Base-by-base conservation (phyloP, 2,888 invertebrate genomes). In the Malthinus seriepunctatus region DNA sequence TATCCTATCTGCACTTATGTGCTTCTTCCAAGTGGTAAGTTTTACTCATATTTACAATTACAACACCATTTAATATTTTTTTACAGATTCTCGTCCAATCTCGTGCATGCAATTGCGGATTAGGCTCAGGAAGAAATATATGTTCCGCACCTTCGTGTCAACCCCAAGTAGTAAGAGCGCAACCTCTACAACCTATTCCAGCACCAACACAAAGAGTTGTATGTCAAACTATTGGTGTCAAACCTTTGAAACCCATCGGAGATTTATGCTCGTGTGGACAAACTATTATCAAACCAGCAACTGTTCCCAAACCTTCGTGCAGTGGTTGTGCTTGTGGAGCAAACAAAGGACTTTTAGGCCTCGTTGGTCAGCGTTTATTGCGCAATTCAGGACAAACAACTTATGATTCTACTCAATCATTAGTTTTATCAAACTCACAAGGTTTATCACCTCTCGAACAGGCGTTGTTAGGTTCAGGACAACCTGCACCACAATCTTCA, bases 211-310 rank as follows among this genome's bases (percentile, higher is more conserved):
- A 67, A 33, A 56, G 65, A 44, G 62, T 70, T 7, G 63, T 69
- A 34, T 68, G 67, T 60, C 62, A 66, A 34, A 60, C 64, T 48
- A 51, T 61, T 8, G 64, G 53, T 11, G 11, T 63, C 12, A 51
- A 34, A 8, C 53, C 63, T 4, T 51, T 72, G 15, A 64, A 64
- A 44, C 74, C 76, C 2, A 60, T 75, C 1, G 68, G 71, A 3
- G 73, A 75, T 44, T 69, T 75, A 3, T 75, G 76, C 60, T 68
- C 68, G 9, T 69, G 73, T 61, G 71, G 68, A 39, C 71, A 69
- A 50, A 71, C 73, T 37, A 72, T 77, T 31, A 76, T 78, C 0
- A 72, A 72, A 39, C 77, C 78, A 3, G 78, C 78, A 3, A 51
- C 72, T 3, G 65, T 77, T 11, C 76, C 77, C 1, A 71, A 67